Conservation (phyloP, 1,140 invertebrate genomes). For the Drosophila varians region DNA sequence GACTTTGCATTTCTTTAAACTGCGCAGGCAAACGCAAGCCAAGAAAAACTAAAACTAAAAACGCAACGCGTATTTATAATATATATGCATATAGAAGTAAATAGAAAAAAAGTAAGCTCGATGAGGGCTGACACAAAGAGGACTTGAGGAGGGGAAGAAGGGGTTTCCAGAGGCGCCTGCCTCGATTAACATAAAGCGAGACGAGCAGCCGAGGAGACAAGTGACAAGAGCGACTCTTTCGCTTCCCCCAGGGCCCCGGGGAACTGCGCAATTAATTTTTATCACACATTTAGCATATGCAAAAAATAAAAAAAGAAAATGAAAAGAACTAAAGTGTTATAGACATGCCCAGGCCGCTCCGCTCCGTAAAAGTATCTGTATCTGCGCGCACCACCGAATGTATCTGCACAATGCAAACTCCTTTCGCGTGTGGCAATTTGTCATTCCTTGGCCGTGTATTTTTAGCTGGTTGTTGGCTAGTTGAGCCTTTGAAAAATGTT, state of each 20-base stretch:
- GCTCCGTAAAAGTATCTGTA: conserved; percentile 3
- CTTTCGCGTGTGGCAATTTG: conserved; percentile 60
- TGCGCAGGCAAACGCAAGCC: conserved; percentile 54
- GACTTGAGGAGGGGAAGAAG: conserved; percentile 24
- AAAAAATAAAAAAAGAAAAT: too few species aligned
- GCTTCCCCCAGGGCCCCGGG: neutral
- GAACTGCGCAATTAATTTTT: conserved; percentile 82
- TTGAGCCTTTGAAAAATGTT: conserved; percentile 62
- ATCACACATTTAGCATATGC: conserved; percentile 79
- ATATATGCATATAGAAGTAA: neutral
- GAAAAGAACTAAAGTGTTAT: conserved; percentile 57
- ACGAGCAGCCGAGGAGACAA: conserved; percentile 29
- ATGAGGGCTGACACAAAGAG: conserved; percentile 60
- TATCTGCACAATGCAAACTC: conserved; percentile 31
- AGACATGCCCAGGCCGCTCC: conserved; percentile 13
- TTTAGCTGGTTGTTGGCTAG: conserved; percentile 37
- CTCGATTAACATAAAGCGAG: conserved; percentile 67
- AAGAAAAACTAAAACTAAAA: conserved; percentile 35
- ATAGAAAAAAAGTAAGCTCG: conserved; percentile 8
- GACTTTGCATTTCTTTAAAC: conserved; percentile 70
- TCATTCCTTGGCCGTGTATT: conserved; percentile 47
- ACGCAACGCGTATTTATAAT: conserved; percentile 15
- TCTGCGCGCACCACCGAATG: conserved; percentile 7
- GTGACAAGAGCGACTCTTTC: conserved; percentile 31
- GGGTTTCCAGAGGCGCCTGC: conserved; percentile 27